phyloP scores from a whole-genome alignment of 2,888 invertebrate genomes.

The Caenorhabditis panamensis region DNA sequence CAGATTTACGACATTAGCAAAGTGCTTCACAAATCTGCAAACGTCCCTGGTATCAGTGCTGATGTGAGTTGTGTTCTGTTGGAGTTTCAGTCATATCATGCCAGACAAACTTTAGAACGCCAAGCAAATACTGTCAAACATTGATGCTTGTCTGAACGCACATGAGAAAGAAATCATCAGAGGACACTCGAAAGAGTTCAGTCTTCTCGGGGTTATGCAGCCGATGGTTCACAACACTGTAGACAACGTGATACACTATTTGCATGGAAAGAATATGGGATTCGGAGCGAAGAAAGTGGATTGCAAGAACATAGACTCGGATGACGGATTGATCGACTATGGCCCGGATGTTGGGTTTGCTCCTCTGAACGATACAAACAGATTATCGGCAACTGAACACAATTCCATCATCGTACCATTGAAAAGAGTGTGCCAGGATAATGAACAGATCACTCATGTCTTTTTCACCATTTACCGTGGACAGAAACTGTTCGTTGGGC shows the following conservation, averaged over 20 bases:
- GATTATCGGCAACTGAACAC: slow-evolving; percentile 3
- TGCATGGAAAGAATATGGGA: slow-evolving; percentile 55
- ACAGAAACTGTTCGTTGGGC: slow-evolving; percentile 64
- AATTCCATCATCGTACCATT: slow-evolving; percentile 47
- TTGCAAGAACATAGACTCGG: slow-evolving; percentile 28
- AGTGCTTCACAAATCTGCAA: slow-evolving; percentile 47
- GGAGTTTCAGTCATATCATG: too few relatives aligned
- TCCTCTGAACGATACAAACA: slow-evolving; percentile 31
- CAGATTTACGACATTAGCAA: slow-evolving; percentile 50
- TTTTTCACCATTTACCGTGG: slow-evolving; percentile 65
- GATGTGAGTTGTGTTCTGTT: slow-evolving; percentile 23
- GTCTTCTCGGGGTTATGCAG: slow-evolving; percentile 12
- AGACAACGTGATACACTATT: slow-evolving; percentile 24
- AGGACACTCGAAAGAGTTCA: slow-evolving; percentile 17
- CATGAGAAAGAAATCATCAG: slow-evolving; percentile 13
- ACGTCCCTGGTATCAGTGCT: slow-evolving; percentile 31
- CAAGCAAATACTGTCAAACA: slow-evolving; percentile 44
- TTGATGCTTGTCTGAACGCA: slow-evolving; percentile 49
- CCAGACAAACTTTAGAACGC: slow-evolving; percentile 58
- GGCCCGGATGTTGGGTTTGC: slow-evolving; percentile 32
- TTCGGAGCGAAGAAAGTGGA: slow-evolving; percentile 47
- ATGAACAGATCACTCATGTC: slow-evolving; percentile 57
- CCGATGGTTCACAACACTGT: slow-evolving; percentile 55
- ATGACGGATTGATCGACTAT: slow-evolving; percentile 58
- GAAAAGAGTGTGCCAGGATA: slow-evolving; percentile 13